Evolutionary conservation across 2,113 vertebrate genomes (phyloP).

Genomic region (Anoplopoma fimbria): DNA sequence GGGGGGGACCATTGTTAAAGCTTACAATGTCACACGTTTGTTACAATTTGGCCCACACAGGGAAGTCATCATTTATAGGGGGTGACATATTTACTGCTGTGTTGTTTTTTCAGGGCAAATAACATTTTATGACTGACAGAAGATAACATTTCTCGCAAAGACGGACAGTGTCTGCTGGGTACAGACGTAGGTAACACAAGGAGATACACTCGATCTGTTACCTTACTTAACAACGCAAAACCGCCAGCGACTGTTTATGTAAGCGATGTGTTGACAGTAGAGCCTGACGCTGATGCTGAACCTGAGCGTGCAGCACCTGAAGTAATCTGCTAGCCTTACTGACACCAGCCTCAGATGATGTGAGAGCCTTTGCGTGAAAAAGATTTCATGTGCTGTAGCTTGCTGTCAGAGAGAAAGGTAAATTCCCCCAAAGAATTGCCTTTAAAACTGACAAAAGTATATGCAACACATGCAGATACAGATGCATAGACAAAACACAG

Average conservation of each 20-base stretch:
- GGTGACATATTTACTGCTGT: slow-evolving; percentile 52
- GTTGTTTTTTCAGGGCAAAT: slow-evolving; percentile 46
- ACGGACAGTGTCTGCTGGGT: slow-evolving; percentile 31
- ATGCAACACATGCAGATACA: slow-evolving; percentile 9
- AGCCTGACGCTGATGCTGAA: not conserved
- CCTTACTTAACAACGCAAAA: slow-evolving; percentile 19
- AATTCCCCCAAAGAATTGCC: slow-evolving; percentile 33
- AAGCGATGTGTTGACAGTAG: not conserved
- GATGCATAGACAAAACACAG: slow-evolving; percentile 27
- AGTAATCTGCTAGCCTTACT: slow-evolving; percentile 11
- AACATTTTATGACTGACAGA: slow-evolving; percentile 47
- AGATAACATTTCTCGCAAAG: slow-evolving; percentile 28
- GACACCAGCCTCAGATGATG: slow-evolving; percentile 7
- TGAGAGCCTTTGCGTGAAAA: not conserved
- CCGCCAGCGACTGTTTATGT: slow-evolving; percentile 36
- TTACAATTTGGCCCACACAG: slow-evolving; percentile 35
- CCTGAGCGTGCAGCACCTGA: slow-evolving; percentile 13
- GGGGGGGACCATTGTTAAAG: slow-evolving; percentile 21
- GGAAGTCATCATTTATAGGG: slow-evolving; percentile 48
- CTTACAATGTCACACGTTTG: slow-evolving; percentile 42
- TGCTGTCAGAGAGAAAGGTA: slow-evolving; percentile 7
- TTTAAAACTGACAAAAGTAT: slow-evolving; percentile 39
- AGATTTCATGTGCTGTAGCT: slow-evolving; percentile 14
- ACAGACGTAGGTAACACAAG: not conserved
- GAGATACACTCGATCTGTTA: slow-evolving; percentile 5